Evolutionary conservation across 2,797 vertebrate genomes (phyloP).

Genomic region (Lophius americanus): DNA sequence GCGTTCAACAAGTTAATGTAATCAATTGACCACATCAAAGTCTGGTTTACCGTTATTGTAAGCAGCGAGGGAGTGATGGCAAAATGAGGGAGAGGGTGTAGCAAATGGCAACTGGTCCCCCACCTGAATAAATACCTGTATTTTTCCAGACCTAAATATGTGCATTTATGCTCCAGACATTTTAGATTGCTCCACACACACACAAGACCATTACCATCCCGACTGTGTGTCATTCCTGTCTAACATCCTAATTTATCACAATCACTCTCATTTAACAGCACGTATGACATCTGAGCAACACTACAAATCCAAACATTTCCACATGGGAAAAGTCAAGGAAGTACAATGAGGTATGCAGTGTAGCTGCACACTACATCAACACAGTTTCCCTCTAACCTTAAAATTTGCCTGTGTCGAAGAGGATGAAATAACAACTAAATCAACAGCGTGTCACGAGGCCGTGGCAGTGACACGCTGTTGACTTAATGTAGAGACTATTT

Average conservation of each 20-base stretch:
- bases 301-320: slow-evolving; percentile 75
- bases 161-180: slow-evolving; percentile 77
- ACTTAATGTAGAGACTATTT: slow-evolving; percentile 31
- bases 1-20: slow-evolving; percentile 56
- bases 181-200: slow-evolving; percentile 75
- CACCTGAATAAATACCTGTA: slow-evolving; percentile 88
- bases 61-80: slow-evolving; percentile 63
- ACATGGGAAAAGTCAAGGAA: slow-evolving; percentile 77
- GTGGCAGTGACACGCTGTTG: slow-evolving; percentile 30
- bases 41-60: slow-evolving; percentile 63
- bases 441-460: slow-evolving; percentile 14
- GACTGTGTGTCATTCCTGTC: slow-evolving; percentile 78
- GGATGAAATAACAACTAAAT: slow-evolving; percentile 47
- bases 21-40: slow-evolving; percentile 69
- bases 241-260: slow-evolving; percentile 82
- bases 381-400: slow-evolving; percentile 37
- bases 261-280: slow-evolving; percentile 78
- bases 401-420: slow-evolving; percentile 27
- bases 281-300: slow-evolving; percentile 74
- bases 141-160: slow-evolving; percentile 82
- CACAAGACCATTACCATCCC: slow-evolving; percentile 74
- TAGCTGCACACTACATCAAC: slow-evolving; percentile 42
- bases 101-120: slow-evolving; percentile 57
- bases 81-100: slow-evolving; percentile 46
- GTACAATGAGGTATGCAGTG: slow-evolving; percentile 68